Conservation (phyloP, 2,113 vertebrate genomes). For the Festucalex cinctus region DNA sequence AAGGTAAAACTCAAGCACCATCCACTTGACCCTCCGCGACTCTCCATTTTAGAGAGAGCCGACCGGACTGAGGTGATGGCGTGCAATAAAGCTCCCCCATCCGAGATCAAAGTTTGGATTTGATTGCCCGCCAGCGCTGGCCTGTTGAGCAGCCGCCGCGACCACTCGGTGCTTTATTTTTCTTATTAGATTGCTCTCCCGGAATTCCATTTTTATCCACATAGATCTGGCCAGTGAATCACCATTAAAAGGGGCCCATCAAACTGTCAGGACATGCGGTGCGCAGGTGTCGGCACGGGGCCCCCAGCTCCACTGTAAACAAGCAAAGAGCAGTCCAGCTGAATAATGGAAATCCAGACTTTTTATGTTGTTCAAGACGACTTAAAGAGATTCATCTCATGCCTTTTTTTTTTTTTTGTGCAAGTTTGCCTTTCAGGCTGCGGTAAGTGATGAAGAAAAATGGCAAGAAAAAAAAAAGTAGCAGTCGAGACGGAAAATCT, state of each 20-base stretch:
- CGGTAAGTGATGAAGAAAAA: conserved; percentile 37
- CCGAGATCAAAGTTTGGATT: conserved; percentile 70
- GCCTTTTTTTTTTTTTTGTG: conserved; percentile 28
- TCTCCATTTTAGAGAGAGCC: conserved; percentile 35
- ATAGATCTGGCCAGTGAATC: conserved; percentile 75
- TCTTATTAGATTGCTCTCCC: conserved; percentile 73
- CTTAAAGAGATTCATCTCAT: conserved; percentile 70
- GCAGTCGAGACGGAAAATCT: conserved; percentile 47
- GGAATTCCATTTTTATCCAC: conserved; percentile 79
- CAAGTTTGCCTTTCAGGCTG: conserved; percentile 57
- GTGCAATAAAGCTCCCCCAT: conserved; percentile 54
- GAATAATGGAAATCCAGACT: conserved; percentile 67
- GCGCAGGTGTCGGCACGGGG: conserved; percentile 61
- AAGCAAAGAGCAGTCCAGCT: conserved; percentile 56
- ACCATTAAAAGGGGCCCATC: conserved; percentile 74
- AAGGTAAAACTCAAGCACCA: conserved; percentile 51
- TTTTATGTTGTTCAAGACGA: conserved; percentile 66
- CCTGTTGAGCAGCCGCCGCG: conserved; percentile 52
- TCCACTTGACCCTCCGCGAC: conserved; percentile 52
- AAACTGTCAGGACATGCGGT: conserved; percentile 72
- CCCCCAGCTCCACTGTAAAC: conserved; percentile 68
- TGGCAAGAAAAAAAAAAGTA: conserved; percentile 27
- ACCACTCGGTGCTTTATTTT: conserved; percentile 68
- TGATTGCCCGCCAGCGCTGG: conserved; percentile 58
- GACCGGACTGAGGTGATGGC: conserved; percentile 51